Evolutionary conservation across 2,113 vertebrate species (phyloP), one percentile per base, ranked within the genome.

Genomic region (Charadrius vociferus): DNA sequence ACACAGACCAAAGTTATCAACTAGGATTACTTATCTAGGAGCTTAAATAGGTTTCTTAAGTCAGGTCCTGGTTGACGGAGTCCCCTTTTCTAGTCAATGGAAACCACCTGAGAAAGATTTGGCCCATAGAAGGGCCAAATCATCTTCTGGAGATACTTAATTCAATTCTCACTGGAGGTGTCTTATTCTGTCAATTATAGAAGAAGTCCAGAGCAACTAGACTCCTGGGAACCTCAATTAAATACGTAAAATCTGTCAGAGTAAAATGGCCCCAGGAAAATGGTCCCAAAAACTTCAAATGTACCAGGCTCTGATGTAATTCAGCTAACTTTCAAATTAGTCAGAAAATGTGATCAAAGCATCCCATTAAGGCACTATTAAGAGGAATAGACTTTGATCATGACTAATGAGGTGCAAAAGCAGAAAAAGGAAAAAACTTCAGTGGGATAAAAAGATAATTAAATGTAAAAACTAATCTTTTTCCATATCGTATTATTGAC

Each of bases 311-410:
- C 45, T 93, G 61, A 10, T 90, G 39, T 70, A 90, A 68, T 93
- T 93, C 84, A 94, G 78, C 89, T 89, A 95, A 80, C 81, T 95
- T 91, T 73, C 58, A 95, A 80, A 86, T 95, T 95, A 94, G 66
- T 50, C 66, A 88, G 66, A 78, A 89, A 94, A 83, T 94, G 71
- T 90, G 94, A 96, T 97, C 97, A 97, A 96, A 97, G 95, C 62
- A 75, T 77, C 88, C 84, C 68, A 96, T 94, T 89, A 95, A 93
- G 84, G 86, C 70, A 73, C 29, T 73, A 72, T 79, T 95, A 89
- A 93, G 81, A 95, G 71, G 62, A 87, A 70, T 93, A 90, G 37
- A 73, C 96, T 97, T 97, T 97, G 97, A 97, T 97, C 94, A 88
- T 93, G 62, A 83, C 29, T 96, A 96, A 95, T 97, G 91, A 97